A percentile compares a stretch with the other conserved stretches of the same genome.
Evolutionary conservation across 1,140 invertebrate species (phyloP).

Genomic region (Nilaparvata lugens): DNA sequence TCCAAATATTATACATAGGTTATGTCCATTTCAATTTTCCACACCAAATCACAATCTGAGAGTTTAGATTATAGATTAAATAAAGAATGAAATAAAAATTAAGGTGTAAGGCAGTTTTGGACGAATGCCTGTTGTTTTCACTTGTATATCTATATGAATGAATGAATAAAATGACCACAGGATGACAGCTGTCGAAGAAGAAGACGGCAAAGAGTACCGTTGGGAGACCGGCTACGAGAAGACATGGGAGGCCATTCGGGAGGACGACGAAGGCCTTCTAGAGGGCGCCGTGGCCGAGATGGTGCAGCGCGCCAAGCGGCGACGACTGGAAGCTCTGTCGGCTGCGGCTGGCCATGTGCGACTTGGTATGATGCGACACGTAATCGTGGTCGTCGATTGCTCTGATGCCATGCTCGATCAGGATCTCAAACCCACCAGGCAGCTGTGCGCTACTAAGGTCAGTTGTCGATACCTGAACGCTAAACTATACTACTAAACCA

Average conservation of each 20-base stretch:
- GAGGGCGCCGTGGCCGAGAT: constrained; percentile 84
- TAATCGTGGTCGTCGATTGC: constrained; percentile 85
- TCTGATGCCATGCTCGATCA: constrained; percentile 89
- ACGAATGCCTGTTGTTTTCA: too few relatives aligned
- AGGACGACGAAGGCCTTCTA: constrained; percentile 87
- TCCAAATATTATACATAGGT: too few relatives aligned
- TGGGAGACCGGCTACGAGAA: constrained; percentile 98
- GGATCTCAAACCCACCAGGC: constrained; percentile 90
- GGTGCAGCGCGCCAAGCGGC: constrained; percentile 77
- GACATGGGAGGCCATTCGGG: constrained; percentile 93
- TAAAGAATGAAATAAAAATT: too few relatives aligned
- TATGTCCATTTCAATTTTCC: too few relatives aligned
- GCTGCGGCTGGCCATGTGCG: constrained; percentile 64
- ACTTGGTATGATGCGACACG: constrained; percentile 93
- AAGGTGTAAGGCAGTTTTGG: too few relatives aligned
- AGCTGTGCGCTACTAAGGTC: constrained; percentile 82
- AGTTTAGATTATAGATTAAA: too few relatives aligned
- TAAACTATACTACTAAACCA: too few relatives aligned
- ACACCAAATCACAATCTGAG: too few relatives aligned
- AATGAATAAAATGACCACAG: background rate
- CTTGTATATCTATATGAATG: background rate
- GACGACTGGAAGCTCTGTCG: constrained; percentile 57
- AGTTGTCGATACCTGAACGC: too few relatives aligned
- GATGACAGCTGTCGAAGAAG: constrained; percentile 43
- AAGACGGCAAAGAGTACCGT: constrained; percentile 84